Evolutionary conservation across 1,140 invertebrate species (phyloP).

Genomic region (Brachionus koreanus): DNA sequence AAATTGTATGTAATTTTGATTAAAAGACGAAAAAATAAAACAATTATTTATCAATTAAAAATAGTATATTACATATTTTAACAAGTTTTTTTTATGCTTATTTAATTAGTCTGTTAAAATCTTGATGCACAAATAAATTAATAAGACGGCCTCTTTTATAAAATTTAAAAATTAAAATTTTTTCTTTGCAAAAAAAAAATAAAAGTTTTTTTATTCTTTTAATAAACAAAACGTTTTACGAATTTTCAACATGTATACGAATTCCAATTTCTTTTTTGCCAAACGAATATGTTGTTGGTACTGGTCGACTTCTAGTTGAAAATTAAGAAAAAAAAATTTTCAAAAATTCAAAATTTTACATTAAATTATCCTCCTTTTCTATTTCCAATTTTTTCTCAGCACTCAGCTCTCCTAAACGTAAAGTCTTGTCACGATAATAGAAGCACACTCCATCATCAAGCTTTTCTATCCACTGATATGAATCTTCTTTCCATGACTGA

Average conservation of each 20-base stretch:
- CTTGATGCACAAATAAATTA: neutral
- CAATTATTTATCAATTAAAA: neutral
- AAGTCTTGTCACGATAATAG: slow-evolving; percentile 32
- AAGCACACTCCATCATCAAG: slow-evolving; percentile 34
- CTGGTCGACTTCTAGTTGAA: neutral
- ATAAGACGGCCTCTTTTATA: neutral
- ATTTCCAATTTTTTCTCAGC: neutral
- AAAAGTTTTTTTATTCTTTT: neutral
- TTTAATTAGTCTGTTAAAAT: neutral
- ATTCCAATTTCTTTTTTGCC: slow-evolving; percentile 34
- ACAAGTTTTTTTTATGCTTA: neutral
- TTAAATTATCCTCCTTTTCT: slow-evolving; percentile 30
- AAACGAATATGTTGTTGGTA: neutral
- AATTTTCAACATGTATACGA: slow-evolving; percentile 39
- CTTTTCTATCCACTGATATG: neutral
- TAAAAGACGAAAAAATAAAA: neutral
- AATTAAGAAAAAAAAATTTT: neutral
- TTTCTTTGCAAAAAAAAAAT: neutral
- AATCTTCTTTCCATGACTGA: slow-evolving; percentile 6
- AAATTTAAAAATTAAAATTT: neutral
- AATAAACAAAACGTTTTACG: neutral
- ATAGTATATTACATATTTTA: neutral
- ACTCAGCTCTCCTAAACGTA: neutral
- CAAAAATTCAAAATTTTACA: neutral
- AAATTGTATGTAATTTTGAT: no score